A percentile compares a stretch with the other conserved stretches of the same genome.
phyloP scores from a whole-genome alignment of 1,140 invertebrate species.

The Papilio polyxenes region DNA sequence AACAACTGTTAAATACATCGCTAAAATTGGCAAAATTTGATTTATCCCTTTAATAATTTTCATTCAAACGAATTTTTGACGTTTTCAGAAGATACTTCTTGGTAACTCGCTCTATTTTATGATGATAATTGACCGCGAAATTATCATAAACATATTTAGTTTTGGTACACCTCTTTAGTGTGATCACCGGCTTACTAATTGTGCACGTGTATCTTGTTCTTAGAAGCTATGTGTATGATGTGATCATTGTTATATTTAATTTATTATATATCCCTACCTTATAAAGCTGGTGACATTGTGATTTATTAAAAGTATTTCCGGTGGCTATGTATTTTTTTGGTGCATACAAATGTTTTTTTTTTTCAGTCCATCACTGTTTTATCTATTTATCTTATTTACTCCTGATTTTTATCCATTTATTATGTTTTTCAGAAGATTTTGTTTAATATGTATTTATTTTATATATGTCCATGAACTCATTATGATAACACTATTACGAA shows the following conservation, averaged over 20 bases:
- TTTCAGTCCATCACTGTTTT: too few relatives aligned
- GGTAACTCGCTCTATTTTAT: too few relatives aligned
- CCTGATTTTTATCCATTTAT: not conserved
- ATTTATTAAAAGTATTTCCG: not conserved
- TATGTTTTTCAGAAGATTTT: not conserved
- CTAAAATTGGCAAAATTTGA: too few relatives aligned
- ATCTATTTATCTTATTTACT: not conserved
- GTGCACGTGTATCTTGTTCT: not conserved
- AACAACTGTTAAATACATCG: too few relatives aligned
- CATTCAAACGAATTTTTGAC: too few relatives aligned
- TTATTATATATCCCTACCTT: not conserved
- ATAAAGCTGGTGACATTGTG: not conserved
- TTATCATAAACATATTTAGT: not conserved
- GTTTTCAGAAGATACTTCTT: too few relatives aligned
- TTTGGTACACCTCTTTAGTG: not conserved
- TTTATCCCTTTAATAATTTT: too few relatives aligned
- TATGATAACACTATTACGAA: not conserved
- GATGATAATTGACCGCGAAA: too few relatives aligned
- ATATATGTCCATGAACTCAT: conserved; percentile 21
- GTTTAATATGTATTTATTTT: not conserved
- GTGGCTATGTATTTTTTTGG: not conserved
- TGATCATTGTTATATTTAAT: conserved; percentile 14
- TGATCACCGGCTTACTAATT: not conserved
- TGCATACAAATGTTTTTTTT: not conserved
- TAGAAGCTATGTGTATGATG: not conserved